Percentiles rank a stretch among this genome's conserved stretches.
These are phyloP conservation scores for Osmoderma eremita DNA, from an alignment of 2,888 invertebrate species.

Conservation along the genomic window DNA sequence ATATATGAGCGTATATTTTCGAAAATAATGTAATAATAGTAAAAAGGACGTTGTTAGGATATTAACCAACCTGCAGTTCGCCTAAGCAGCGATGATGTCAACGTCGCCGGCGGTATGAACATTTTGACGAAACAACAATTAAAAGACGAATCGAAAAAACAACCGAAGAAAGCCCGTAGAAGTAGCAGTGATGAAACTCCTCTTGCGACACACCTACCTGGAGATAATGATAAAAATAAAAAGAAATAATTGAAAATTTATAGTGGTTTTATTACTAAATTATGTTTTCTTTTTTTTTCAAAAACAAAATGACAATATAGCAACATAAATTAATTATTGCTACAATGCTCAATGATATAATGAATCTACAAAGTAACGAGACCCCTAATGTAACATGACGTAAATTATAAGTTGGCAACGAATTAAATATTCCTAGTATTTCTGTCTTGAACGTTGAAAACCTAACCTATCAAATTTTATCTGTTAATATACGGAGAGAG, in stretches of 20 bases:
- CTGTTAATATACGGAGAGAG: too few species aligned
- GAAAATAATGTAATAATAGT: constrained; percentile 44
- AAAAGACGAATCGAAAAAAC: constrained; percentile 43
- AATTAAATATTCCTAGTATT: too few species aligned
- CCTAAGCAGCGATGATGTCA: constrained; percentile 32
- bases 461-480: too few species aligned
- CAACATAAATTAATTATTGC: too few species aligned
- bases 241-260: constrained; percentile 26
- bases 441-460: too few species aligned
- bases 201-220: constrained; percentile 42
- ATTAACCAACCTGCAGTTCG: constrained; percentile 38
- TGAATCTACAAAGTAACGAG: too few species aligned
- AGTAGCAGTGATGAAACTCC: constrained; percentile 51
- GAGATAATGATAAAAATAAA: constrained; percentile 38
- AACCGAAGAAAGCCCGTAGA: constrained; percentile 44
- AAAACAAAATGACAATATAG: too few species aligned
- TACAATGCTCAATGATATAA: too few species aligned
- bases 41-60: constrained; percentile 45
- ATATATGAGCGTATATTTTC: constrained; percentile 13
- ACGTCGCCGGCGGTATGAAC: constrained; percentile 38
- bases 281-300: neutral
- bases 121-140: constrained; percentile 52
- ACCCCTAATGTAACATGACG: too few species aligned
- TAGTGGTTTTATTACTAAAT: neutral
- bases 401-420: too few species aligned